phyloP scores from a whole-genome alignment of 2,797 vertebrate genomes.

The Rhynchonycteris naso region DNA sequence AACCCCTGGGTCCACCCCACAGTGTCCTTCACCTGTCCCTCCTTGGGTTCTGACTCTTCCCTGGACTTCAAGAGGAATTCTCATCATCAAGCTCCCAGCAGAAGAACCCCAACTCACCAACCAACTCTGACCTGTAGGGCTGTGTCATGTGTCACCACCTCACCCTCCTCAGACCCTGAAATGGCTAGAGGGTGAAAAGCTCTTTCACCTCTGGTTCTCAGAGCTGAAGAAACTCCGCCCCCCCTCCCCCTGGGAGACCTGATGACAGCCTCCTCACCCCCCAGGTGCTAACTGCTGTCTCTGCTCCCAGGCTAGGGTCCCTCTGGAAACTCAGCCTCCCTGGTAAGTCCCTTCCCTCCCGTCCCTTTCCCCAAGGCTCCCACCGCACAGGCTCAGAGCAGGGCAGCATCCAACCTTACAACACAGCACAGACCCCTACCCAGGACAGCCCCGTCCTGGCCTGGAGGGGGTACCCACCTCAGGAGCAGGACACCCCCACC shows the following conservation, averaged over 20 bases:
- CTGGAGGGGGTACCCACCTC: fast-evolving
- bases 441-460: fast-evolving
- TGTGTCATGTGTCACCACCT: neutral
- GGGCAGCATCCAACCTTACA: fast-evolving
- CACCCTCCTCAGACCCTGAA: neutral
- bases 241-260: too few species aligned
- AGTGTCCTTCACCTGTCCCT: neutral
- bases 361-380: fast-evolving
- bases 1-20: fast-evolving
- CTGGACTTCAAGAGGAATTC: neutral
- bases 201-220: neutral
- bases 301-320: neutral
- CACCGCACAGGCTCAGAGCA: neutral
- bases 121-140: neutral
- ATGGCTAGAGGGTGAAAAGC: neutral
- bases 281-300: neutral
- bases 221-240: too few species aligned
- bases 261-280: neutral
- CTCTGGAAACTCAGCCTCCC: fast-evolving
- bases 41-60: fast-evolving
- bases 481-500: fast-evolving
- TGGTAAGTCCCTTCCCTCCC: neutral
- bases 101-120: fast-evolving
- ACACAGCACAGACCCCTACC: neutral
- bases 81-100: neutral